Conservation (phyloP, 2,797 vertebrate genomes). For the Sylvilagus floridanus region DNA sequence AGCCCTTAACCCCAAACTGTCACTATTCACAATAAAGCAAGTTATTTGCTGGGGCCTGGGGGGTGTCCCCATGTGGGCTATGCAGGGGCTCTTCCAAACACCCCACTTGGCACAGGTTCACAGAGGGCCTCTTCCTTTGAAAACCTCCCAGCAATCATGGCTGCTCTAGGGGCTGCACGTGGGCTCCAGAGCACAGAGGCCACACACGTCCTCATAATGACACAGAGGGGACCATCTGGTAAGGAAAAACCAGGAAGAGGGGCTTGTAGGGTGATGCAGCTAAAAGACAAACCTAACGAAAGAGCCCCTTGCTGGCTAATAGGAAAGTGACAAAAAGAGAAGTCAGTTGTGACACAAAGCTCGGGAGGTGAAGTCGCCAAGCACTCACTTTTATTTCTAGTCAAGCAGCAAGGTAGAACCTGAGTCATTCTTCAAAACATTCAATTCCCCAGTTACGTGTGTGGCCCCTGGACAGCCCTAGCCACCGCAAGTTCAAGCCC, state of each 20-base stretch:
- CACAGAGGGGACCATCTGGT: neutral
- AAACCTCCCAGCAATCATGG: neutral
- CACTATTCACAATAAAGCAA: neutral
- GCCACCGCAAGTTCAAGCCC: constrained; percentile 41
- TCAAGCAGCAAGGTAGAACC: constrained; percentile 12
- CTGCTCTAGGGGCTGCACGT: neutral
- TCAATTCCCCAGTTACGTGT: constrained; percentile 30
- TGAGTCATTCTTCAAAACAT: constrained; percentile 49
- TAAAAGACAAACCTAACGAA: constrained; percentile 37
- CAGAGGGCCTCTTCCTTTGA: neutral
- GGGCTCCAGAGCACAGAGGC: neutral
- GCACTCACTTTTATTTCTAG: neutral
- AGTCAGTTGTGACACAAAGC: constrained; percentile 45
- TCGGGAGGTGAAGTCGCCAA: neutral
- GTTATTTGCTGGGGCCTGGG: neutral
- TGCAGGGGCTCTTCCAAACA: neutral
- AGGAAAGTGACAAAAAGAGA: neutral
- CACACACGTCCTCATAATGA: neutral
- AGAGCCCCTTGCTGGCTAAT: constrained; percentile 25
- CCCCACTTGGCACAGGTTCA: neutral
- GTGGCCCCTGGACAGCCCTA: neutral
- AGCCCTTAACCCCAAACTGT: neutral
- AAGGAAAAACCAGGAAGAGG: neutral
- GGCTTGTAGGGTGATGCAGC: neutral
- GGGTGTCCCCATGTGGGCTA: neutral